Evolutionary conservation across 2,888 invertebrate genomes (phyloP).

Genomic region (Rhorus exstirpatorius): DNA sequence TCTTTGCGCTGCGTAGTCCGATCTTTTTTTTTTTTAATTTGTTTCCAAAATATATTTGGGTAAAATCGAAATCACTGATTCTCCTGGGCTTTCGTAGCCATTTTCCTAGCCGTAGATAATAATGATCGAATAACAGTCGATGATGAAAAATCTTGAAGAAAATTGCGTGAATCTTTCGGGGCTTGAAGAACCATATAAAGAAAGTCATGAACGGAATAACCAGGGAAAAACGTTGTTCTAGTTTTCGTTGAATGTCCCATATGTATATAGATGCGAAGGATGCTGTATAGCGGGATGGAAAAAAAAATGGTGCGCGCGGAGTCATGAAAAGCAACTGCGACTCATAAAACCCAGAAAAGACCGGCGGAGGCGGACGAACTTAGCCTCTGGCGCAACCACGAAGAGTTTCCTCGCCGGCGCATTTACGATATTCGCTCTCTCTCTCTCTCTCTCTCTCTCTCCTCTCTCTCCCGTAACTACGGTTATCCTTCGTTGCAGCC

Average conservation of each 20-base stretch:
- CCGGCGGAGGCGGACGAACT: not conserved
- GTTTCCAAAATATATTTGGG: not conserved
- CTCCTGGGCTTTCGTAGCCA: not conserved
- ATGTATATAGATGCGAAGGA: not conserved
- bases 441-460: constrained; percentile 23
- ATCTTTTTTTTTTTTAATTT: not conserved
- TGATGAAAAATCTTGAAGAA: not conserved
- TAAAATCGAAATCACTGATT: not conserved
- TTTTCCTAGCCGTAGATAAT: not conserved
- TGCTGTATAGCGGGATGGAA: not conserved
- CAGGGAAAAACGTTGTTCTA: not conserved
- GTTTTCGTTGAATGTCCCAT: not conserved
- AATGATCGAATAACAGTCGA: not conserved
- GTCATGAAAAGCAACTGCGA: constrained; percentile 70
- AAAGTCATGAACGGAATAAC: not conserved
- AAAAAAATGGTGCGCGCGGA: constrained; percentile 50
- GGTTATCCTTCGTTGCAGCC: constrained; percentile 5
- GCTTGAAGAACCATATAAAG: not conserved
- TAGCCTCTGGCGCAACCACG: constrained; percentile 20
- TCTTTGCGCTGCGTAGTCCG: too few relatives aligned
- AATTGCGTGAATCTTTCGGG: too few relatives aligned
- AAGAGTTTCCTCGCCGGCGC: not conserved
- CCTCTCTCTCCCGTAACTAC: constrained; percentile 7
- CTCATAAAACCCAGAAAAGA: constrained; percentile 62
- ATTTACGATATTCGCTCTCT: too few relatives aligned